Conservation (phyloP, 2,797 vertebrate genomes). For the Pristis pectinata region DNA sequence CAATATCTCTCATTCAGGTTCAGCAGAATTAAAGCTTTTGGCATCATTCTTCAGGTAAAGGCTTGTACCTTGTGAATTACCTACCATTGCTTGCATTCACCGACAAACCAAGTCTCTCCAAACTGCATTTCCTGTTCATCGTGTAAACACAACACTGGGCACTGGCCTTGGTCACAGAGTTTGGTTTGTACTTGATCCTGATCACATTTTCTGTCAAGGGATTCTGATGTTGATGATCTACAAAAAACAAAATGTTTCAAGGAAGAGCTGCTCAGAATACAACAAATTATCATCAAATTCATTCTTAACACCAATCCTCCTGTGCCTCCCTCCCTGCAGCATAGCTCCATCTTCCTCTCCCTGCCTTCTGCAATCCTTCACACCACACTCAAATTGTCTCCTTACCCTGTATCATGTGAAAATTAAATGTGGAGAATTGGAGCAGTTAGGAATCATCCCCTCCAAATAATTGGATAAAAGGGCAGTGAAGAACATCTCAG, state of each 20-base stretch:
- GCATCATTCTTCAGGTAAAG: not conserved
- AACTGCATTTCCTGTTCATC: constrained; percentile 53
- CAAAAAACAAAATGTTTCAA: not conserved
- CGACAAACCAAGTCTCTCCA: constrained; percentile 74
- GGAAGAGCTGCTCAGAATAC: not conserved
- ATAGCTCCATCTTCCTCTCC: not conserved
- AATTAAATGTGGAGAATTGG: too few species aligned
- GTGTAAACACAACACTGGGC: constrained; percentile 70
- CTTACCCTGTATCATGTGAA: not conserved
- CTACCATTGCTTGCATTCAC: constrained; percentile 79
- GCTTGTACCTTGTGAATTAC: constrained; percentile 37
- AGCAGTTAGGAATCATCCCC: too few species aligned
- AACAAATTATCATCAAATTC: not conserved
- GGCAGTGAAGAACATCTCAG: too few species aligned
- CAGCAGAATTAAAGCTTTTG: not conserved
- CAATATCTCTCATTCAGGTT: too few species aligned
- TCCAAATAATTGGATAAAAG: too few species aligned
- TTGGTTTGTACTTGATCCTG: constrained; percentile 72
- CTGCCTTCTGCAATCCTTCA: not conserved
- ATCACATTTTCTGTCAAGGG: constrained; percentile 55
- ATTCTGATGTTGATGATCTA: constrained; percentile 67
- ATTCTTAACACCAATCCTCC: not conserved
- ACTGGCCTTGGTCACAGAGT: constrained; percentile 60
- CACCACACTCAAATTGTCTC: too few species aligned
- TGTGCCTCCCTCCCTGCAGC: not conserved